Percentiles rank a stretch among this genome's conserved stretches.
Conservation (phyloP, 2,113 vertebrate species). For the Mustelus asterias region DNA sequence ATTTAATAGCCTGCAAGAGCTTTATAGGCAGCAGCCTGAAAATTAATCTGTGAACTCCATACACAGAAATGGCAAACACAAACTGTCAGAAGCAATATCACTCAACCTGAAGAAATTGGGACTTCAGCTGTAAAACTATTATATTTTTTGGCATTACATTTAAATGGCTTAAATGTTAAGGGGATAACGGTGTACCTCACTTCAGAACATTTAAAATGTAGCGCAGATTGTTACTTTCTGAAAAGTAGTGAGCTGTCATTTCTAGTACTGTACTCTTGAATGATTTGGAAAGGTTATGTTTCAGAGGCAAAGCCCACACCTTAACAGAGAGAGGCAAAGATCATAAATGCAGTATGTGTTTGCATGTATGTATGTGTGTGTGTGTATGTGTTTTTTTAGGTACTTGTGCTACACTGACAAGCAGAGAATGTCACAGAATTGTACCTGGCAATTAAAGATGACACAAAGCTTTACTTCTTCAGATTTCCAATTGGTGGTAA, state of each 20-base stretch:
- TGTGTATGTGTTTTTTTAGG: not conserved
- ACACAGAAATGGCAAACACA: constrained; percentile 31
- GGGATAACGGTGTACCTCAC: constrained; percentile 30
- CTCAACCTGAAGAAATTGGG: constrained; percentile 36
- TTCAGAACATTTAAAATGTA: constrained; percentile 34
- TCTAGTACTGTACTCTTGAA: constrained; percentile 16
- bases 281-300: constrained; percentile 30
- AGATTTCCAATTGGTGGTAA: not conserved
- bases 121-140: constrained; percentile 33
- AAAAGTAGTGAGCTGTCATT: constrained; percentile 33
- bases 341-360: not conserved
- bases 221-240: constrained; percentile 29
- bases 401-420: not conserved
- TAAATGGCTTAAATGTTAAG: constrained; percentile 36
- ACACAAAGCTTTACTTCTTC: not conserved
- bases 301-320: constrained; percentile 8
- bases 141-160: constrained; percentile 37
- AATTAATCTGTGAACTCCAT: constrained; percentile 38
- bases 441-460: not conserved
- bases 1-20: constrained; percentile 36
- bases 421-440: not conserved
- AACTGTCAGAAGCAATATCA: constrained; percentile 36
- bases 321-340: not conserved
- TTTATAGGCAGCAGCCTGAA: constrained; percentile 35
- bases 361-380: not conserved